Conservation (phyloP, 2,797 vertebrate genomes). For the Diplodus puntazzo region DNA sequence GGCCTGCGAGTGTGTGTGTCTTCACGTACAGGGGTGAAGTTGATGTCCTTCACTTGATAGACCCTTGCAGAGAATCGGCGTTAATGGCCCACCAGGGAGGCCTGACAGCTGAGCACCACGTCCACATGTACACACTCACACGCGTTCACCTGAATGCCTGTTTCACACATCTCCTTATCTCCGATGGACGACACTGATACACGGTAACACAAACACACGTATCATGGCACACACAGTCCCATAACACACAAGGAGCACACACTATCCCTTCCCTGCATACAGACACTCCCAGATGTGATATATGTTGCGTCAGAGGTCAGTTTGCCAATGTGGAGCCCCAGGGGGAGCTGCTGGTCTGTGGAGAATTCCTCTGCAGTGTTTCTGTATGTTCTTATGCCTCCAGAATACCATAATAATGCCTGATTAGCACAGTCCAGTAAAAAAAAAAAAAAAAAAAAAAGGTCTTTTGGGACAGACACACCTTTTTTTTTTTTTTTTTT, state of each 20-base stretch:
- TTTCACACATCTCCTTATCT: constrained; percentile 28
- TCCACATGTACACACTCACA: constrained; percentile 36
- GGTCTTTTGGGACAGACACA: neutral
- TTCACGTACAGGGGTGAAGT: constrained; percentile 36
- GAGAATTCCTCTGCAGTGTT: constrained; percentile 18
- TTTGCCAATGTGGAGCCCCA: constrained; percentile 36
- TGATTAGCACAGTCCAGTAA: constrained; percentile 25
- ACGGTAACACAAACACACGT: constrained; percentile 35
- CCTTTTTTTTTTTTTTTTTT: neutral
- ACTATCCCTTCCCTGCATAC: neutral
- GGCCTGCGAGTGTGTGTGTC: constrained; percentile 22
- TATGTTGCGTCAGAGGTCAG: constrained; percentile 47
- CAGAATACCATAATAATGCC: neutral
- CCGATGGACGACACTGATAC: constrained; percentile 45
- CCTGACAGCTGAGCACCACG: constrained; percentile 67
- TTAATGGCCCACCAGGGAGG: constrained; percentile 70
- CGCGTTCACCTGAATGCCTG: constrained; percentile 13
- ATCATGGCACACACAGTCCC: constrained; percentile 5
- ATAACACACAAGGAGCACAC: constrained; percentile 13
- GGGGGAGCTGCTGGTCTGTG: constrained; percentile 41
- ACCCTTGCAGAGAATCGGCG: constrained; percentile 56
- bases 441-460: too few relatives aligned
- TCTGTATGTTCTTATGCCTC: neutral
- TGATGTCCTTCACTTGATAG: constrained; percentile 66
- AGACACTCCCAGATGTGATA: neutral